Evolutionary conservation across 92 coral and sea anemone species (phyloP).

Genomic region (Phymanthus crucifer): DNA sequence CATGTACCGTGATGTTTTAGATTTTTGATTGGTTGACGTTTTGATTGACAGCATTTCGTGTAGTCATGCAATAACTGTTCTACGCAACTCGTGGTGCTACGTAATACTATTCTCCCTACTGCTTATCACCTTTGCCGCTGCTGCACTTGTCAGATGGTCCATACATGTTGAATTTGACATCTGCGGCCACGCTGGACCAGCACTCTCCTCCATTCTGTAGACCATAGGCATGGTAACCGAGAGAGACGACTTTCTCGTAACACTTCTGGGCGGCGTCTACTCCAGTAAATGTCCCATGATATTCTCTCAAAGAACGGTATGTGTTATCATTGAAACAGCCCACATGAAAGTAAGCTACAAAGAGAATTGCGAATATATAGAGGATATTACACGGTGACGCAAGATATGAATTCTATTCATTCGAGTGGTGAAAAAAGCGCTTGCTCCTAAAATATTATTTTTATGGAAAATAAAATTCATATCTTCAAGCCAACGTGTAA

Average conservation of each 20-base stretch:
- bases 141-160: constrained; percentile 26
- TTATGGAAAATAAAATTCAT: no score
- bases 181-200: constrained; percentile 29
- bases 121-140: constrained; percentile 22
- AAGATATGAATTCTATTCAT: no score
- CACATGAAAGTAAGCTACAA: constrained; percentile 23
- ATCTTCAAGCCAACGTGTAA: no score
- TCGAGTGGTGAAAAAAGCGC: not conserved
- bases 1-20: no score
- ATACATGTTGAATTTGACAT: constrained; percentile 17
- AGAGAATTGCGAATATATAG: no score
- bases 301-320: constrained; percentile 8
- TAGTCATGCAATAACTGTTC: no score
- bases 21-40: no score
- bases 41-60: no score
- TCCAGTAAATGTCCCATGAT: constrained; percentile 8
- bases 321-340: constrained; percentile 23
- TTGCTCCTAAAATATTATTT: not conserved
- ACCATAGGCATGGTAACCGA: constrained; percentile 37
- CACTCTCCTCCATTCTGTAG: constrained; percentile 34
- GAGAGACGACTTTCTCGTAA: constrained; percentile 18
- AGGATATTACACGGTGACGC: no score
- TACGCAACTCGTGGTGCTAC: no score
- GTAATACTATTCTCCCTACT: no score
- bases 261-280: constrained; percentile 22